A percentile compares a stretch with the other conserved stretches of the same genome.
phyloP scores from a whole-genome alignment of 2,797 vertebrate species.

The Loris lydekkerianus region DNA sequence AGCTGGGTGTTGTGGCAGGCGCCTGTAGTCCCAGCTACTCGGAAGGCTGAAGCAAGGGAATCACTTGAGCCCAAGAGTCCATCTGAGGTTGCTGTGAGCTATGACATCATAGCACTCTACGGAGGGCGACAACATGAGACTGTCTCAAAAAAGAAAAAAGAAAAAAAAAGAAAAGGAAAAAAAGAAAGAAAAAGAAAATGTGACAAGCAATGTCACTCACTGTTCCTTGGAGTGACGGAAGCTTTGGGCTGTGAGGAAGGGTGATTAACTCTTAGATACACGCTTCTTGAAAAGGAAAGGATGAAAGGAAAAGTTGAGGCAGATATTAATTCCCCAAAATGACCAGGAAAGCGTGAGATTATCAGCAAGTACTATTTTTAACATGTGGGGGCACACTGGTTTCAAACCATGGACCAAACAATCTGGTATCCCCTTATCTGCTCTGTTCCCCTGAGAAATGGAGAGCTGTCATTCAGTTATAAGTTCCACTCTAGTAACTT shows the following conservation, averaged over 20 bases:
- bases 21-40: too few relatives aligned
- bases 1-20: too few relatives aligned
- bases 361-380: background rate
- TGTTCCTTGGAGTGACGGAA: constrained; percentile 3
- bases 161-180: too few relatives aligned
- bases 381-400: background rate
- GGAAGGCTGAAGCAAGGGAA: too few relatives aligned
- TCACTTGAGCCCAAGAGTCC: too few relatives aligned
- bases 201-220: background rate
- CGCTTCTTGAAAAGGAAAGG: background rate
- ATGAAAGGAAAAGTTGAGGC: background rate
- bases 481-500: background rate
- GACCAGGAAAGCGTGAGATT: background rate
- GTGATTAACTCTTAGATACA: background rate
- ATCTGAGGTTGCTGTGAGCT: too few relatives aligned
- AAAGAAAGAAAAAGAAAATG: too few relatives aligned
- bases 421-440: background rate
- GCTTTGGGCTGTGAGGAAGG: background rate
- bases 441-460: background rate
- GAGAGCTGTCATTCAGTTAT: background rate
- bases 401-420: background rate
- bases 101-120: too few relatives aligned
- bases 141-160: too few relatives aligned
- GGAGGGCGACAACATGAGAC: too few relatives aligned
- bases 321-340: background rate